Evolutionary conservation across 1,140 invertebrate genomes (phyloP).

Genomic region (Drosophila bipectinata): DNA sequence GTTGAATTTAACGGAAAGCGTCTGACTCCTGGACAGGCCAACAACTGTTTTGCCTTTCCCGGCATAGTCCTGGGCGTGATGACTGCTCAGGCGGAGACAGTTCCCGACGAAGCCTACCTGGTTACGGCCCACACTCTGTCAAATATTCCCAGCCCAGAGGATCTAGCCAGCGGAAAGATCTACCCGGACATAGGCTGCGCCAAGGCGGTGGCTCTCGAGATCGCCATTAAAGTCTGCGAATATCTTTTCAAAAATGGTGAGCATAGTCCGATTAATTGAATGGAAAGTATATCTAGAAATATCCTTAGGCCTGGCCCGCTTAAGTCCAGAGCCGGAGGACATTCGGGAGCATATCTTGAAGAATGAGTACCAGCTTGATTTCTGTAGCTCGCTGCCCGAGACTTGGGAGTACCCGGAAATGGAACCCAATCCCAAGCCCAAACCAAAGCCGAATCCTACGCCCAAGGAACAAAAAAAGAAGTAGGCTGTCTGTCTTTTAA

Average conservation of each 20-base stretch:
- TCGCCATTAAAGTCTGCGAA: conserved; percentile 93
- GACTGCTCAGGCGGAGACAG: conserved; percentile 90
- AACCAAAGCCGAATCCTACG: neutral
- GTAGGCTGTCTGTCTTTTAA: conserved; percentile 3
- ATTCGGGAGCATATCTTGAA: conserved; percentile 89
- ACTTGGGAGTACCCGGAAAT: conserved; percentile 48
- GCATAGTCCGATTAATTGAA: conserved; percentile 8
- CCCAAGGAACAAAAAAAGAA: neutral
- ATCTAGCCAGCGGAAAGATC: conserved; percentile 92
- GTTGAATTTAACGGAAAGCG: conserved; percentile 91
- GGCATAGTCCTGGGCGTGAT: conserved; percentile 95
- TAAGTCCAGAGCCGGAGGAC: conserved; percentile 90
- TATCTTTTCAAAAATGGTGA: conserved; percentile 93
- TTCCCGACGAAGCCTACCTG: conserved; percentile 94
- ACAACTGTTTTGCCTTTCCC: conserved; percentile 98
- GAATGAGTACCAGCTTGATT: conserved; percentile 90
- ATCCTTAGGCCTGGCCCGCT: conserved; percentile 88
- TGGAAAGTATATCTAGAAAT: neutral
- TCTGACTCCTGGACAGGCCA: conserved; percentile 95
- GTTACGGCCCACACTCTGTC: conserved; percentile 93
- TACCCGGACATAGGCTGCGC: conserved; percentile 95
- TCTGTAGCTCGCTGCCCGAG: conserved; percentile 86
- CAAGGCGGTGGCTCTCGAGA: conserved; percentile 92
- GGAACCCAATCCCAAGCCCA: conserved; percentile 12
- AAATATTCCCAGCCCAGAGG: conserved; percentile 89